These are phyloP conservation scores for Drosophila carrolli DNA, from an alignment of 1,140 invertebrate genomes.

Conservation along the genomic window DNA sequence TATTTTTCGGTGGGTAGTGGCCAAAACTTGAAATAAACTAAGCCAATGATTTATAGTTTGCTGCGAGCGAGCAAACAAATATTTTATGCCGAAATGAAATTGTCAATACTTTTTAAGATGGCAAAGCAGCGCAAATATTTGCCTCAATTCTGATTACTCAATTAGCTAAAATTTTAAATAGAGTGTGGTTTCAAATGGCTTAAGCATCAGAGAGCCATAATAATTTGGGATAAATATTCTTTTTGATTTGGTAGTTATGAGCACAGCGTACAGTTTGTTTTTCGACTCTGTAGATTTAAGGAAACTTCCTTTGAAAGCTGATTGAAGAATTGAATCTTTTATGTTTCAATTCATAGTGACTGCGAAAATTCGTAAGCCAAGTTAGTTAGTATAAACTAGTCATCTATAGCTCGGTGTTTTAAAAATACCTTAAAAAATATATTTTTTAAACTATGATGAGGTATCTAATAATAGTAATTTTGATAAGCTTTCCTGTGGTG, in stretches of 20 bases:
- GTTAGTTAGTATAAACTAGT: too few relatives aligned
- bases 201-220: neutral
- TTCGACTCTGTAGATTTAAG: too few relatives aligned
- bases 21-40: constrained; percentile 52
- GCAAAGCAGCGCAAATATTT: constrained; percentile 30
- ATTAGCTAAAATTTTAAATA: constrained; percentile 28
- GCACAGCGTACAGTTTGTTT: too few relatives aligned
- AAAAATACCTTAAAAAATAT: too few relatives aligned
- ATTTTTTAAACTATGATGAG: too few relatives aligned
- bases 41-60: constrained; percentile 68
- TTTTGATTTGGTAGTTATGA: neutral
- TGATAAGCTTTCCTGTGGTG: neutral
- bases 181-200: neutral
- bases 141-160: constrained; percentile 37
- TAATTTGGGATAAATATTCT: neutral
- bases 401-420: too few relatives aligned
- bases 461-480: too few relatives aligned
- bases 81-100: constrained; percentile 40
- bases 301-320: too few relatives aligned
- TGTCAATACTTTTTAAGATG: constrained; percentile 56
- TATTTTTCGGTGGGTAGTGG: constrained; percentile 17
- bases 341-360: too few relatives aligned
- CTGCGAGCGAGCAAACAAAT: constrained; percentile 26
- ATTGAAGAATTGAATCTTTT: too few relatives aligned
- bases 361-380: too few relatives aligned